phyloP scores from a whole-genome alignment of 2,113 vertebrate species.

The Arizona elegans region DNA sequence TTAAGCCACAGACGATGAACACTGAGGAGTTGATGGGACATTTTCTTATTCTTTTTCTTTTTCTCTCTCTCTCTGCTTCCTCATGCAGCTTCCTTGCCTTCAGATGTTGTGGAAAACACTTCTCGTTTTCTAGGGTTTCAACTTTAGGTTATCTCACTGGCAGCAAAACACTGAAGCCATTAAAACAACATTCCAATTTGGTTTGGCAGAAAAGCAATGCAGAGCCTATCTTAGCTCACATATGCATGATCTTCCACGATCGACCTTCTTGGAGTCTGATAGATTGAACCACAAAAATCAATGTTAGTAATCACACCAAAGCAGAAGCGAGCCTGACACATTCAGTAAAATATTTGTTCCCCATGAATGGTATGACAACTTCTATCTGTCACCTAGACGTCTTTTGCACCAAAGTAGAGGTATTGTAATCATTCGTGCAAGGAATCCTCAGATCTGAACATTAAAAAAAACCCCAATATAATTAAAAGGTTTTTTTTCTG shows the following conservation, averaged over 20 bases:
- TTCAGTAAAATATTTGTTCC: neutral
- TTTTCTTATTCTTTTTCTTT: neutral
- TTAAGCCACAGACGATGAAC: neutral
- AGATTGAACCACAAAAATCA: neutral
- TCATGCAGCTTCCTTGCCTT: neutral
- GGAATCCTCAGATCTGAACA: neutral
- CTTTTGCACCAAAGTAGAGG: neutral
- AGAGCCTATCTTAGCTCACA: neutral
- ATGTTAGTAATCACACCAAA: neutral
- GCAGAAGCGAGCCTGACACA: neutral
- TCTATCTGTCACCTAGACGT: neutral
- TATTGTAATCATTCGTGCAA: neutral
- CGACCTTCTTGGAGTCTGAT: neutral
- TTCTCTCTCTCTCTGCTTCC: neutral
- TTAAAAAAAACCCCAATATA: neutral
- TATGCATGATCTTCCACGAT: neutral
- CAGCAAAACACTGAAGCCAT: neutral
- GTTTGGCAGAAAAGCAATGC: neutral
- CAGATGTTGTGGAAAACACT: neutral
- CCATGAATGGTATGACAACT: neutral
- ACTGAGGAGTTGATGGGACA: neutral
- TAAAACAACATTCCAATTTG: neutral
- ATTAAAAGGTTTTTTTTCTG: neutral
- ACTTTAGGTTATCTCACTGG: neutral
- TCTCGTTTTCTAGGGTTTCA: neutral